Conservation (phyloP, 2,888 invertebrate species). For the Mimas tiliae region DNA sequence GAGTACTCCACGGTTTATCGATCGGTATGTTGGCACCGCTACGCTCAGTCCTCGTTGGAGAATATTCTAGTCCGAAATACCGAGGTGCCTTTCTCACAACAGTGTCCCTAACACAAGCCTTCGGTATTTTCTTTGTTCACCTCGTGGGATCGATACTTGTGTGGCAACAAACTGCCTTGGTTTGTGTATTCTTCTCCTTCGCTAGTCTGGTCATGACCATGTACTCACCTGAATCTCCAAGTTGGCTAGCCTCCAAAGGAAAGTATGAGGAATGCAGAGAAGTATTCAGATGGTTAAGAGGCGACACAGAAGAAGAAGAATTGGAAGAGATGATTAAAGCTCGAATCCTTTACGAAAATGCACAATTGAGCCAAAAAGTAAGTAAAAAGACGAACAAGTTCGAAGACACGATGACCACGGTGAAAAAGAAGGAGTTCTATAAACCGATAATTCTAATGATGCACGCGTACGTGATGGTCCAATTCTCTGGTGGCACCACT, state of each 20-base stretch:
- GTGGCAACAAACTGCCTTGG: conserved; percentile 81
- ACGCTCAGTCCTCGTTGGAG: conserved; percentile 79
- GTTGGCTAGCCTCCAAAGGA: conserved; percentile 84
- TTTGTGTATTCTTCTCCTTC: conserved; percentile 73
- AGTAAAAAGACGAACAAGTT: conserved; percentile 38
- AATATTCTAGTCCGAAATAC: conserved; percentile 82
- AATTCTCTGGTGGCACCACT: conserved; percentile 87
- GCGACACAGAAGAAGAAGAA: conserved; percentile 70
- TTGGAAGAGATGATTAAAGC: conserved; percentile 63
- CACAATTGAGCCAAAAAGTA: conserved; percentile 39
- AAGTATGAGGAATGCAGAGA: conserved; percentile 77
- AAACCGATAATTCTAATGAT: conserved; percentile 85
- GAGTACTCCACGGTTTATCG: conserved; percentile 69
- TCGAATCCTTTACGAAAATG: conserved; percentile 51
- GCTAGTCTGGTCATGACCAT: conserved; percentile 68
- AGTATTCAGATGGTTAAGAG: conserved; percentile 83
- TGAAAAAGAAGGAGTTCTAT: conserved; percentile 76
- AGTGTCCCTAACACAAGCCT: conserved; percentile 81
- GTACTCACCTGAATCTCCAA: conserved; percentile 85
- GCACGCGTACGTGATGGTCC: conserved; percentile 85
- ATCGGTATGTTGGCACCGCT: conserved; percentile 79
- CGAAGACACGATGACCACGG: conserved; percentile 42
- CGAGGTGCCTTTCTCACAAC: conserved; percentile 85
- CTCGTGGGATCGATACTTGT: conserved; percentile 82
- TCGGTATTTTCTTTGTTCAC: conserved; percentile 86